Evolutionary conservation across 2,113 vertebrate genomes (phyloP).

Genomic region (Geococcyx californianus): DNA sequence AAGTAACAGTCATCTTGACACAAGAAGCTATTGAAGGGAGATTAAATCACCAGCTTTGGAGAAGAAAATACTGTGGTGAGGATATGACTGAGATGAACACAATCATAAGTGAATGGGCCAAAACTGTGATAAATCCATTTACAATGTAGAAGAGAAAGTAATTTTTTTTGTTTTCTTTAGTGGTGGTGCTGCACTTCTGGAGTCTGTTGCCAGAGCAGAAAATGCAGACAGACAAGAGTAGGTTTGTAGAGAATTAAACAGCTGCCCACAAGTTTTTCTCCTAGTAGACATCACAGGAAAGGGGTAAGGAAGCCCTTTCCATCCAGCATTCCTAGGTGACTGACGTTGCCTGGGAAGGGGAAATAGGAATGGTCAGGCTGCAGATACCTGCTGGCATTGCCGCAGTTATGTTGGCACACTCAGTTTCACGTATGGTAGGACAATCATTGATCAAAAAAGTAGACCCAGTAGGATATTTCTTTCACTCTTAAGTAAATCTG

Average conservation of each 20-base stretch:
- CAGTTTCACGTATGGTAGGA: neutral
- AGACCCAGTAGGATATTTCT: neutral
- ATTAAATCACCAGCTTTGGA: neutral
- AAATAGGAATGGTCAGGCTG: neutral
- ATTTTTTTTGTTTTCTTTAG: neutral
- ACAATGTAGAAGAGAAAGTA: neutral
- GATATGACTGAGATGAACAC: neutral
- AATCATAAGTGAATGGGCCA: neutral
- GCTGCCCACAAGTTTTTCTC: neutral
- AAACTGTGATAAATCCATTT: neutral
- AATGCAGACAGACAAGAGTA: neutral
- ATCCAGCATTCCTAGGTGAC: neutral
- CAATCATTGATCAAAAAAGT: accelerated
- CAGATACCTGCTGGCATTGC: neutral
- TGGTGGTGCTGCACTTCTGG: neutral
- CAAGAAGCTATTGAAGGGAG: neutral
- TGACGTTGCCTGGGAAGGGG: neutral
- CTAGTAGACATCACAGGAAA: accelerated
- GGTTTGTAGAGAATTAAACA: neutral
- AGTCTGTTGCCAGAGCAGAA: neutral
- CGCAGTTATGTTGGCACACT: accelerated
- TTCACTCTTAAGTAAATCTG: neutral
- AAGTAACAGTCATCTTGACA: neutral
- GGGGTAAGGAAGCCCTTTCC: neutral
- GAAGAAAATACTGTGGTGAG: neutral